A percentile compares a stretch with the other conserved stretches of the same genome.
Conservation (phyloP, 2,888 invertebrate genomes). For the Cephus sareptanus region DNA sequence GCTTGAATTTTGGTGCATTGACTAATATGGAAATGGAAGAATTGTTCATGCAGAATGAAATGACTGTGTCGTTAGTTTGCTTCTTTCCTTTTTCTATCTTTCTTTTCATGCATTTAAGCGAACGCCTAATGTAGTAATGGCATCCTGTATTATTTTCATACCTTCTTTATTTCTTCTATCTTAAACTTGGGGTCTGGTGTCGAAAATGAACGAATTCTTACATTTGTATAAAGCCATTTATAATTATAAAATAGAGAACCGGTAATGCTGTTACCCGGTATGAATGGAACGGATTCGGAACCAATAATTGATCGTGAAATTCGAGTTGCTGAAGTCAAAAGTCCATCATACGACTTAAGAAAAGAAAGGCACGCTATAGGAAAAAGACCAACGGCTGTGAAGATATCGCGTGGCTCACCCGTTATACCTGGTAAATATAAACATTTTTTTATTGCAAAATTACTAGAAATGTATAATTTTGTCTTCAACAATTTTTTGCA, state of each 20-base stretch:
- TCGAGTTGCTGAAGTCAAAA: neutral
- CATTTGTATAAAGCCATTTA: neutral
- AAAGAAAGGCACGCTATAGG: neutral
- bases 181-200: neutral
- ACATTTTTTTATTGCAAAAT: neutral
- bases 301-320: neutral
- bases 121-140: neutral
- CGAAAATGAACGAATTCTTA: neutral
- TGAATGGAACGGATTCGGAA: neutral
- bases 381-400: neutral
- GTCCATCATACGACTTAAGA: neutral
- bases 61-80: neutral
- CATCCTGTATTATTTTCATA: neutral
- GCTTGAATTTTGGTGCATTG: constrained; percentile 30
- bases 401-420: neutral
- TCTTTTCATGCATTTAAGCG: neutral
- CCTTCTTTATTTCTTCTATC: neutral
- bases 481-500: neutral
- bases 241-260: neutral
- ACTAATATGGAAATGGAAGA: constrained; percentile 22
- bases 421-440: neutral
- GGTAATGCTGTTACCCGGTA: neutral
- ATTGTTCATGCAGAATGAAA: neutral
- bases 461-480: neutral
- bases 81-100: neutral